Percentiles rank a stretch among this genome's conserved stretches.
These are phyloP conservation scores for Herpetotheres cachinnans DNA, from an alignment of 2,113 vertebrate species.

Conservation along the genomic window DNA sequence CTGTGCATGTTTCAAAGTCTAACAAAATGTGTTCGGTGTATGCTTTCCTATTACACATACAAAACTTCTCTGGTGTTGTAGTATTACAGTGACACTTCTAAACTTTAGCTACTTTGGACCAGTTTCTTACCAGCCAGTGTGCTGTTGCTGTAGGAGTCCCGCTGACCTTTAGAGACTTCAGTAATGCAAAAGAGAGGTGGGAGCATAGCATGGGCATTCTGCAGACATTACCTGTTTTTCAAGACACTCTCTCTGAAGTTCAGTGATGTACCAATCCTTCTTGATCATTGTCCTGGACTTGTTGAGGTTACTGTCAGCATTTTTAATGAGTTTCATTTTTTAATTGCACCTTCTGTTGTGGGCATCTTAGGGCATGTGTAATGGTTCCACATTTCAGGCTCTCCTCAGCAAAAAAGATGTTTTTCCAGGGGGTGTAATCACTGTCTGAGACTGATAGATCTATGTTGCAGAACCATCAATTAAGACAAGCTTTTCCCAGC, in stretches of 20 bases:
- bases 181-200: not conserved
- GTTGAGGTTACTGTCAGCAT: conserved; percentile 3
- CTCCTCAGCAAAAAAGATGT: conserved; percentile 16
- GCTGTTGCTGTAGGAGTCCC: not conserved
- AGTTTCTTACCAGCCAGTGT: not conserved
- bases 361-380: conserved; percentile 4
- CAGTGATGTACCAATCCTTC: not conserved
- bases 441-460: conserved; percentile 28
- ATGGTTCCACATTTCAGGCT: conserved; percentile 4
- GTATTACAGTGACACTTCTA: not conserved
- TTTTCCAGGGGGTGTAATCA: conserved; percentile 52
- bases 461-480: not conserved
- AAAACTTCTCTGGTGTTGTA: not conserved
- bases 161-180: not conserved
- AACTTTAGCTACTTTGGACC: not conserved
- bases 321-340: conserved; percentile 46
- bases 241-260: not conserved
- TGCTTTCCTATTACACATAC: not conserved
- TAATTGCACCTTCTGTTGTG: conserved; percentile 18
- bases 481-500: conserved; percentile 6
- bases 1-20: not conserved
- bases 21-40: not conserved
- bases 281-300: not conserved
- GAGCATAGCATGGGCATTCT: not conserved
- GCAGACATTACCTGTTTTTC: not conserved